Evolutionary conservation across 2,888 invertebrate species (phyloP).

Genomic region (Acleris literana): DNA sequence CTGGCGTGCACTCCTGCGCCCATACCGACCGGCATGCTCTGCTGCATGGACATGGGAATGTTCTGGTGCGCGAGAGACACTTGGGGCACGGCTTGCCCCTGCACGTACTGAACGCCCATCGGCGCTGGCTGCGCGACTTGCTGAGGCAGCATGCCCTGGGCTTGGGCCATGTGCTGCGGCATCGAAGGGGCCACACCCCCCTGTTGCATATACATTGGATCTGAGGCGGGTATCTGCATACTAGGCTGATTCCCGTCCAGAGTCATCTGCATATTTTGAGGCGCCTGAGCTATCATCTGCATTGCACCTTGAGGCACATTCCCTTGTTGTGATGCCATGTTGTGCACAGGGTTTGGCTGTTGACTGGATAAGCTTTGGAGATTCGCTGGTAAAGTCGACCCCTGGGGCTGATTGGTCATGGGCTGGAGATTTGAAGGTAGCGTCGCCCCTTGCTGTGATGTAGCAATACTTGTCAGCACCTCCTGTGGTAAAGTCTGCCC

Average conservation of each 20-base stretch:
- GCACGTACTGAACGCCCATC: constrained; percentile 74
- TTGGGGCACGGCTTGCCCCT: constrained; percentile 69
- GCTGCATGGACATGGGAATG: constrained; percentile 81
- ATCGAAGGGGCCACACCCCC: constrained; percentile 73
- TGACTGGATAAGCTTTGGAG: constrained; percentile 79
- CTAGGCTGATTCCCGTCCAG: constrained; percentile 81
- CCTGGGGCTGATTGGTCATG: constrained; percentile 79
- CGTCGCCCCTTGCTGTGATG: constrained; percentile 79
- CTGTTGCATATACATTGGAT: constrained; percentile 79
- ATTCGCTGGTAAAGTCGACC: constrained; percentile 85
- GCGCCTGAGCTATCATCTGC: constrained; percentile 81
- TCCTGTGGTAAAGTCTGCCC: constrained; percentile 78
- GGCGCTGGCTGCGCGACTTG: constrained; percentile 75
- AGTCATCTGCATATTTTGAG: constrained; percentile 82
- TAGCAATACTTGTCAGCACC: constrained; percentile 77
- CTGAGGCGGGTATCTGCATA: constrained; percentile 82
- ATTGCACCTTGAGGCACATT: constrained; percentile 84
- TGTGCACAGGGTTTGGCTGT: constrained; percentile 70
- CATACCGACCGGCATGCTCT: constrained; percentile 75
- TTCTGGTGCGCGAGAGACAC: constrained; percentile 77
- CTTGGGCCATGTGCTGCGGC: constrained; percentile 74
- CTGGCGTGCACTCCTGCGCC: constrained; percentile 73
- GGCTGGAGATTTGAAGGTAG: constrained; percentile 74
- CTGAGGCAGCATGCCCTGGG: constrained; percentile 74
- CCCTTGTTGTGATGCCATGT: constrained; percentile 79